A percentile compares a stretch with the other conserved stretches of the same genome.
phyloP scores from a whole-genome alignment of 2,888 invertebrate genomes.

The Agonopterix heracliana region DNA sequence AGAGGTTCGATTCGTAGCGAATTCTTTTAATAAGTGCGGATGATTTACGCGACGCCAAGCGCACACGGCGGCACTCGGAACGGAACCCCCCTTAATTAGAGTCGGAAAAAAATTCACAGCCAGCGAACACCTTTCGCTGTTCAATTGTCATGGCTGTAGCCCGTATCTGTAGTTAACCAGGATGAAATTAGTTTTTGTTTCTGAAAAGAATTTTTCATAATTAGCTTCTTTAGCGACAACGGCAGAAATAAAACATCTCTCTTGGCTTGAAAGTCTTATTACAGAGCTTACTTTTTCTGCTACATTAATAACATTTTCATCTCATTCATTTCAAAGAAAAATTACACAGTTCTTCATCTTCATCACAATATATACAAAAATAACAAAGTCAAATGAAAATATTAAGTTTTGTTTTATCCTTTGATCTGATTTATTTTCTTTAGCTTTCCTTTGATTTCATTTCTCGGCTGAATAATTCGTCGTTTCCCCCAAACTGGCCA shows the following conservation, averaged over 20 bases:
- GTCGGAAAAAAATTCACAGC: conserved; percentile 42
- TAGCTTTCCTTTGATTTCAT: neutral
- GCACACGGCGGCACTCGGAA: conserved; percentile 51
- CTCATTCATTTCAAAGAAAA: no score
- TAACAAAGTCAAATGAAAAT: no score
- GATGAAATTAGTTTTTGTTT: conserved; percentile 5
- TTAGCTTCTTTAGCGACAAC: no score
- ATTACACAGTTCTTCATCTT: no score
- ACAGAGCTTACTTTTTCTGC: no score
- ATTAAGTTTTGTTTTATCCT: no score
- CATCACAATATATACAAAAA: no score
- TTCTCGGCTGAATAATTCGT: conserved; percentile 8
- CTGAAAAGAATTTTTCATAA: no score
- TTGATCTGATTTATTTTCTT: no score
- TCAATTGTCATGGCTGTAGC: conserved; percentile 10
- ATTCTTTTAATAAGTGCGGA: conserved; percentile 70
- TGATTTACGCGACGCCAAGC: conserved; percentile 69
- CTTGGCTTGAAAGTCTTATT: no score
- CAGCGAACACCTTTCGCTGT: conserved; percentile 11
- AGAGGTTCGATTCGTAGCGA: conserved; percentile 57
- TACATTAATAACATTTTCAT: no score
- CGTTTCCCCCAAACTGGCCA: conserved; percentile 14
- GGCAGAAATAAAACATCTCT: no score
- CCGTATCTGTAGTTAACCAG: conserved; percentile 2
- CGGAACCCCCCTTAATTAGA: conserved; percentile 51